Conservation (phyloP, 2,888 invertebrate species). For the Drosophila anomelani region DNA sequence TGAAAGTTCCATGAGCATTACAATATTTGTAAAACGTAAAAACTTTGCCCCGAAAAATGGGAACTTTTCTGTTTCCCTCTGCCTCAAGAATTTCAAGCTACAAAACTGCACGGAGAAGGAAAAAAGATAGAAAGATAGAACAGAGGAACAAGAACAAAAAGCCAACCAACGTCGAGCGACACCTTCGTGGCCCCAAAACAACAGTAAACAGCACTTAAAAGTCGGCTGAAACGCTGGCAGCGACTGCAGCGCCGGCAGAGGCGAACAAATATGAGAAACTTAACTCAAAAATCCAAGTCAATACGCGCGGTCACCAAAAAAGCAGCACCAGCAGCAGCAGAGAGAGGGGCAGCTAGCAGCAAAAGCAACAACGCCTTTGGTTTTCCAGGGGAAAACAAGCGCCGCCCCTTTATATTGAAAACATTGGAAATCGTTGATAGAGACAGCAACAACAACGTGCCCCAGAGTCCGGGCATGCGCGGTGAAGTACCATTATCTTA, state of each 20-base stretch:
- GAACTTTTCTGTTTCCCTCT: conserved; percentile 24
- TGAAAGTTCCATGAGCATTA: conserved; percentile 64
- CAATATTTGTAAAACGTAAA: conserved; percentile 74
- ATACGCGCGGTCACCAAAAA: conserved; percentile 73
- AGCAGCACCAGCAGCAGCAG: conserved; percentile 25
- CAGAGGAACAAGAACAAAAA: conserved; percentile 46
- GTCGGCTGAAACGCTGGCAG: conserved; percentile 58
- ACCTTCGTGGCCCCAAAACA: conserved; percentile 83
- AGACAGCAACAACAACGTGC: conserved; percentile 43
- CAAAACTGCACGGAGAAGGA: conserved; percentile 18
- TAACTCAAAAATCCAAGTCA: conserved; percentile 80
- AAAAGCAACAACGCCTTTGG: conserved; percentile 43
- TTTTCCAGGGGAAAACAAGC: conserved; percentile 57
- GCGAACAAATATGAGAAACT: conserved; percentile 77
- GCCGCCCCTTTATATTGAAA: conserved; percentile 77
- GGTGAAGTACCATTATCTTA: conserved; percentile 62
- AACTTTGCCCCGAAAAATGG: conserved; percentile 51
- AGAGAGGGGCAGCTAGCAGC: conserved; percentile 15
- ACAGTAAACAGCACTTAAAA: conserved; percentile 82
- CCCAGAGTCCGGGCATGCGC: conserved; percentile 57
- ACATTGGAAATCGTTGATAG: conserved; percentile 77
- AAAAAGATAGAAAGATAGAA: conserved; percentile 25
- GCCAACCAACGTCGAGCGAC: conserved; percentile 73
- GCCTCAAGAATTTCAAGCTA: conserved; percentile 34
- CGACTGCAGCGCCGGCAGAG: conserved; percentile 58